These are phyloP conservation scores for Caenorhabditis inopinata DNA, from an alignment of 1,140 invertebrate genomes.

Conservation along the genomic window DNA sequence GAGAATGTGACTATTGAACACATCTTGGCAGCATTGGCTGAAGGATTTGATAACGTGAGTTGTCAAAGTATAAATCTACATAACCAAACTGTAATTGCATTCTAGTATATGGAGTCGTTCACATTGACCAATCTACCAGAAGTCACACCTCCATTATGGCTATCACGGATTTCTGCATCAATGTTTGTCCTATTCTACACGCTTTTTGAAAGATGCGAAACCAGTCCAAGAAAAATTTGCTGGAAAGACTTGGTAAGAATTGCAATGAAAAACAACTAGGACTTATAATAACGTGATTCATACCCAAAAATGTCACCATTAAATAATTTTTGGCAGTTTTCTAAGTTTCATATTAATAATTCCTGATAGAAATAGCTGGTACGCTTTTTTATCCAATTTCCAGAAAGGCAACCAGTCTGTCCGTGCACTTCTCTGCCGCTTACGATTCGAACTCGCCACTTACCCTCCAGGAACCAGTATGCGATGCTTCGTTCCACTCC, in stretches of 20 bases:
- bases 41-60: not conserved
- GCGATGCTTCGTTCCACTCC: not conserved
- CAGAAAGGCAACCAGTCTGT: too few relatives aligned
- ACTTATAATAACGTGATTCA: too few relatives aligned
- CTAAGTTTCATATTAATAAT: too few relatives aligned
- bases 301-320: too few relatives aligned
- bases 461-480: not conserved
- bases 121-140: not conserved
- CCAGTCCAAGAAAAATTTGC: not conserved
- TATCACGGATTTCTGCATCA: not conserved
- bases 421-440: not conserved
- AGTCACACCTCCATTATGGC: not conserved
- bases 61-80: too few relatives aligned
- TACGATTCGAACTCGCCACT: not conserved
- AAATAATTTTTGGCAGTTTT: too few relatives aligned
- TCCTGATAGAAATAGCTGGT: too few relatives aligned
- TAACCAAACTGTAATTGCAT: not conserved
- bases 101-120: not conserved
- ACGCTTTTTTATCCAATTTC: not conserved
- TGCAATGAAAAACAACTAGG: too few relatives aligned
- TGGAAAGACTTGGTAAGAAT: not conserved
- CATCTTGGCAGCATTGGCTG: not conserved
- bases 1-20: not conserved
- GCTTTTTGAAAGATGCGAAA: not conserved
- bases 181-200: not conserved